phyloP scores from a whole-genome alignment of 2,113 vertebrate genomes.

The Eretmochelys imbricata region DNA sequence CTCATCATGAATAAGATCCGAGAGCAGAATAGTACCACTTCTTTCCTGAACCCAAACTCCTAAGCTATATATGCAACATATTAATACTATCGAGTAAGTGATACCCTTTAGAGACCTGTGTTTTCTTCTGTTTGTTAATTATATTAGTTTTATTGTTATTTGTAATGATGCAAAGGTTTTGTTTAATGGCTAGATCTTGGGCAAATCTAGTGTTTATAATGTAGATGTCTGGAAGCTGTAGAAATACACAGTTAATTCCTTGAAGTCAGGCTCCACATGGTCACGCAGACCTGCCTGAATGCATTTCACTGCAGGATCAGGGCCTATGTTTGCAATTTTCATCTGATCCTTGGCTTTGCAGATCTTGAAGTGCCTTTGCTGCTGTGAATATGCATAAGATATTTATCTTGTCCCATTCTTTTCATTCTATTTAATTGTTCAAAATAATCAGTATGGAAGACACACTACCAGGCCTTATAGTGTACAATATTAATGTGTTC shows the following conservation, averaged over 20 bases:
- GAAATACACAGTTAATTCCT: neutral
- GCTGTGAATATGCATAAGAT: conserved; percentile 43
- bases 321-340: neutral
- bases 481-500: conserved; percentile 69
- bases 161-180: neutral
- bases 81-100: neutral
- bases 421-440: conserved; percentile 52
- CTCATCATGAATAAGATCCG: neutral
- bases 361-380: neutral
- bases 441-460: conserved; percentile 66
- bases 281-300: neutral
- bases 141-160: neutral
- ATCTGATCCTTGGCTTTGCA: conserved; percentile 2
- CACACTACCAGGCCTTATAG: conserved; percentile 56
- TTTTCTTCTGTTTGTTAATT: neutral
- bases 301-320: neutral
- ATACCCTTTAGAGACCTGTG: neutral
- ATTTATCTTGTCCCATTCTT: conserved; percentile 59
- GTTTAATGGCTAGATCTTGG: neutral
- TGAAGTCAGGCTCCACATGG: neutral
- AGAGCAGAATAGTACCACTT: neutral
- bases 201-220: neutral
- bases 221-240: neutral
- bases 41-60: neutral
- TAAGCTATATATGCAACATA: rapidly evolving